phyloP scores from a whole-genome alignment of 2,888 invertebrate species.

The Lordiphosa andalusiaca region DNA sequence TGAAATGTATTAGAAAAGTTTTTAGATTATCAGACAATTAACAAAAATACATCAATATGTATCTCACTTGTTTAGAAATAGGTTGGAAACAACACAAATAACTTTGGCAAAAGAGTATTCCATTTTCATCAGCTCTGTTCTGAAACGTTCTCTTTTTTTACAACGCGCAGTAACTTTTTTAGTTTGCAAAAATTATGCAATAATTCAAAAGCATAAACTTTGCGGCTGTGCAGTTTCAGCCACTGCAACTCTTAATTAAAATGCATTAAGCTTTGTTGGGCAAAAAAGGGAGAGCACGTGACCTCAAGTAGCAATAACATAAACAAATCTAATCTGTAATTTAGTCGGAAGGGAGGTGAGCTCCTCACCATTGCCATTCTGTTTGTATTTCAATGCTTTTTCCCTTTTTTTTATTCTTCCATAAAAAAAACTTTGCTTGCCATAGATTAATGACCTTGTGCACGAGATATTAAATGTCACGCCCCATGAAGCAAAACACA shows the following conservation, averaged over 20 bases:
- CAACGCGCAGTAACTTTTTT: slow-evolving; percentile 28
- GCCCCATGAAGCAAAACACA: slow-evolving; percentile 34
- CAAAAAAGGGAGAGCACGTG: slow-evolving; percentile 37
- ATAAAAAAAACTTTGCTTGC: slow-evolving; percentile 9
- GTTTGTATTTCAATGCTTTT: background rate
- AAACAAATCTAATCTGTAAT: slow-evolving; percentile 35
- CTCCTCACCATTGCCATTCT: slow-evolving; percentile 36
- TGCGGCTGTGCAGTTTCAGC: slow-evolving; percentile 28
- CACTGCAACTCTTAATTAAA: slow-evolving; percentile 48
- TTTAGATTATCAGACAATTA: too few relatives aligned
- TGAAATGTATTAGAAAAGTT: too few relatives aligned
- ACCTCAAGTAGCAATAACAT: slow-evolving; percentile 52
- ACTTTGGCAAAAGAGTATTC: background rate
- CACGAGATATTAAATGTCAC: slow-evolving; percentile 47
- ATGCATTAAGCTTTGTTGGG: slow-evolving; percentile 51
- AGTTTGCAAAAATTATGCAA: slow-evolving; percentile 49
- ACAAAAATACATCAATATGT: too few relatives aligned
- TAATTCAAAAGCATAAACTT: slow-evolving; percentile 54
- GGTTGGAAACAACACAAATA: too few relatives aligned
- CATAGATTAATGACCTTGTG: slow-evolving; percentile 51
- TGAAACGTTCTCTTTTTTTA: background rate
- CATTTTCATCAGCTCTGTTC: slow-evolving; percentile 11
- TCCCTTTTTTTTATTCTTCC: background rate
- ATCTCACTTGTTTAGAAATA: too few relatives aligned
- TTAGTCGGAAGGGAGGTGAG: slow-evolving; percentile 16